Conservation (phyloP, 2,888 invertebrate species). For the Strigamia transsilvanica region DNA sequence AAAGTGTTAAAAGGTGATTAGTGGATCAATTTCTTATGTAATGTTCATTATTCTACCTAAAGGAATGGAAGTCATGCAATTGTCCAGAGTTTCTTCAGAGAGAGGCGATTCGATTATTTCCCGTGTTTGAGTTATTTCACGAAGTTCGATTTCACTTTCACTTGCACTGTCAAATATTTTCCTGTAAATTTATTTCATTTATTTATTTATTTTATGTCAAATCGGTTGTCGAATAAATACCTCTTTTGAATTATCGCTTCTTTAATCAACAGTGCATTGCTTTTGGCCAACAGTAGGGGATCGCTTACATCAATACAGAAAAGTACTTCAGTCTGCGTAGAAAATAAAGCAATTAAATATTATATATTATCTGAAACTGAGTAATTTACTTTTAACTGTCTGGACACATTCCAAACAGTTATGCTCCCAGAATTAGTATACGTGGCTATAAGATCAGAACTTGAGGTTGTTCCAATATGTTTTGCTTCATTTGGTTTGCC, state of each 20-base stretch:
- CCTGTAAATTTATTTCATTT: background rate
- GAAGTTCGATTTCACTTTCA: conserved; percentile 22
- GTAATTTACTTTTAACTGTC: conserved; percentile 73
- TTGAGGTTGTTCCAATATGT: conserved; percentile 65
- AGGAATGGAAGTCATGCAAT: background rate
- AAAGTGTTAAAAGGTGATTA: conserved; percentile 4
- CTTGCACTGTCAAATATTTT: background rate
- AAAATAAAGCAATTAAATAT: background rate
- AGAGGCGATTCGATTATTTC: background rate
- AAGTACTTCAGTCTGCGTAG: conserved; percentile 53
- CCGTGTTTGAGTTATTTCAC: background rate
- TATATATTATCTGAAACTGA: conserved; percentile 71
- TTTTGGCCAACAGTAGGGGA: conserved; percentile 39
- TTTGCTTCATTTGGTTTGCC: conserved; percentile 61
- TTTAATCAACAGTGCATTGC: background rate
- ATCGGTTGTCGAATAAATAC: background rate
- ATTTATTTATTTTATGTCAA: background rate
- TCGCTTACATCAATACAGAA: conserved; percentile 52
- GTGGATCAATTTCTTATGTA: background rate
- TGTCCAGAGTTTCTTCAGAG: background rate
- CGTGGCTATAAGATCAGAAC: conserved; percentile 67
- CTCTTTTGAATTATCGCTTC: conserved; percentile 1
- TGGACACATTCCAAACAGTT: conserved; percentile 83
- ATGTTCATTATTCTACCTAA: background rate
- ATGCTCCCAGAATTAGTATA: conserved; percentile 70